Percentiles rank a stretch among this genome's conserved stretches.
Evolutionary conservation across 2,888 invertebrate species (phyloP).

Genomic region (Folsomia manolachei): DNA sequence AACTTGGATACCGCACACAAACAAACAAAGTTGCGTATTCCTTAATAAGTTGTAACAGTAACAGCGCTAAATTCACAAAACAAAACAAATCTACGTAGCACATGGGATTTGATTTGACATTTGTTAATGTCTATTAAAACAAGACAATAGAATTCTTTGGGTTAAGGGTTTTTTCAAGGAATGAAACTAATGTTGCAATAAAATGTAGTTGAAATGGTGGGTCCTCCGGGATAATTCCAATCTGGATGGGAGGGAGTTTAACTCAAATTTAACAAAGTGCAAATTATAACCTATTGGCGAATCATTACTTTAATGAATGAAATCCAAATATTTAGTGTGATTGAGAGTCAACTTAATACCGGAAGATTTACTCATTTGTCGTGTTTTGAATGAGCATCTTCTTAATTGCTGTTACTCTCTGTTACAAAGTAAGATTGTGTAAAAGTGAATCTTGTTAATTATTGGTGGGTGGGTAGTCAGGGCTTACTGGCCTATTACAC

Average conservation of each 20-base stretch:
- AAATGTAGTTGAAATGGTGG: background rate
- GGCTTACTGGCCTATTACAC: background rate
- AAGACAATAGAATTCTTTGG: background rate
- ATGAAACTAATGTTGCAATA: too few species aligned
- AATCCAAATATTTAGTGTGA: too few species aligned
- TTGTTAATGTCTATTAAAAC: background rate
- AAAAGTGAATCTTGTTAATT: too few species aligned
- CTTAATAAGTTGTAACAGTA: too few species aligned
- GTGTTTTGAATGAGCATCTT: too few species aligned
- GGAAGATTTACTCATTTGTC: too few species aligned
- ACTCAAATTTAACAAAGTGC: background rate
- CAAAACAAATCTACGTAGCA: background rate
- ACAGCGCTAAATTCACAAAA: background rate
- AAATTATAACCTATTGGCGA: background rate
- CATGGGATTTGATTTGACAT: background rate
- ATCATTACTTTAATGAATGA: background rate
- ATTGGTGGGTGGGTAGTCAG: background rate
- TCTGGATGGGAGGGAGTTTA: background rate
- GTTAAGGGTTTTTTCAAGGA: too few species aligned
- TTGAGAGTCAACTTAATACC: too few species aligned
- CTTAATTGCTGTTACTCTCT: too few species aligned
- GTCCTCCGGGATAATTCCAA: background rate
- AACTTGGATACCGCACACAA: too few species aligned
- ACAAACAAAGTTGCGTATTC: too few species aligned
- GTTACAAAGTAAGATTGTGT: too few species aligned